phyloP scores from a whole-genome alignment of 2,113 vertebrate genomes.

The Ciconia maguari region DNA sequence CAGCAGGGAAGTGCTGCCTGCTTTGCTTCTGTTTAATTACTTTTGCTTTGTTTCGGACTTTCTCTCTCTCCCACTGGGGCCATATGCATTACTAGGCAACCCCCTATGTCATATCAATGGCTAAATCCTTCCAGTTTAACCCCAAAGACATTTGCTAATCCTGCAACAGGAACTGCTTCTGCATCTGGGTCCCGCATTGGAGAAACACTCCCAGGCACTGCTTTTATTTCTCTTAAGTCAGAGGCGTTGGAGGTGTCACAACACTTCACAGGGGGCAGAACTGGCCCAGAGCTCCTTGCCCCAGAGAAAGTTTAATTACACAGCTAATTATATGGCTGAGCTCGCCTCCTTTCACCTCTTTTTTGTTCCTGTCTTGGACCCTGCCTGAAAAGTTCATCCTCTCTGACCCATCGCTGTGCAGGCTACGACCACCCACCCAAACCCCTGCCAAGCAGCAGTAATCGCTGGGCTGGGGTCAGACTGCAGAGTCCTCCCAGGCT shows the following conservation, averaged over 20 bases:
- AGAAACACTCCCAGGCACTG: neutral
- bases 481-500: neutral
- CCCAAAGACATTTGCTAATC: neutral
- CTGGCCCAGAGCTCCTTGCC: neutral
- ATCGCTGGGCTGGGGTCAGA: neutral
- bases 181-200: accelerated
- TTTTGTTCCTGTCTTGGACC: neutral
- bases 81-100: neutral
- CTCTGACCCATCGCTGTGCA: neutral
- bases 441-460: accelerated
- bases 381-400: neutral
- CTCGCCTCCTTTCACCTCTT: neutral
- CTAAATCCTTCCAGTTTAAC: neutral
- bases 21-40: conserved; percentile 37
- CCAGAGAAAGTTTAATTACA: neutral
- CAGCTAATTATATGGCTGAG: neutral
- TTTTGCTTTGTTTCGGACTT: conserved; percentile 26
- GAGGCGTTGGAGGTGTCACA: neutral
- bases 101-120: neutral
- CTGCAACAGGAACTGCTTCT: neutral
- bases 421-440: neutral
- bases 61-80: neutral
- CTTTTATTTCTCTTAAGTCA: neutral
- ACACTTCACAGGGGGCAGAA: neutral
- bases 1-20: neutral